Evolutionary conservation across 2,797 vertebrate genomes (phyloP).

Genomic region (Gephyroberyx darwinii): DNA sequence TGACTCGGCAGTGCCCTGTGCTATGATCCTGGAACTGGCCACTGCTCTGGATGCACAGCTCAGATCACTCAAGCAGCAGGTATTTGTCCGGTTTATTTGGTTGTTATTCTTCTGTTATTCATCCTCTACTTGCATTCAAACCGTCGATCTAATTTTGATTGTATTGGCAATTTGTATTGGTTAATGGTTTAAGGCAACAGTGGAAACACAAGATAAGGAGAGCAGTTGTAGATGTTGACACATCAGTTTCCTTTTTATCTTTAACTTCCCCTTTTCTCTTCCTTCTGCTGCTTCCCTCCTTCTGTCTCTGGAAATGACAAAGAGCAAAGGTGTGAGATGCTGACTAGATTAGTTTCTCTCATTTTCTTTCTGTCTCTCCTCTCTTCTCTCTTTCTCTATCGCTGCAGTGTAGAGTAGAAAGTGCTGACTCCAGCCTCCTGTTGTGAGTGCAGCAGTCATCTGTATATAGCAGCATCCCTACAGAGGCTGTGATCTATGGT

Average conservation of each 20-base stretch:
- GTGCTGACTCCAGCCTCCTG: conserved; percentile 59
- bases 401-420: conserved; percentile 55
- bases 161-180: background rate
- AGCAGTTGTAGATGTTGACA: background rate
- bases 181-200: background rate
- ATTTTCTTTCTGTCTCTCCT: conserved; percentile 6
- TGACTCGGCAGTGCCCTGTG: conserved; percentile 92
- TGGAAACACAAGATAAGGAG: background rate
- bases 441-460: conserved; percentile 55
- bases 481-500: conserved; percentile 53
- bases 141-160: background rate
- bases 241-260: background rate
- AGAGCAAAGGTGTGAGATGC: conserved; percentile 40
- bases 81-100: conserved; percentile 38
- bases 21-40: conserved; percentile 89
- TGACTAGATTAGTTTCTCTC: conserved; percentile 16
- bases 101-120: background rate
- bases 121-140: background rate
- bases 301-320: background rate
- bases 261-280: too few relatives aligned
- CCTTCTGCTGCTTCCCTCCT: background rate
- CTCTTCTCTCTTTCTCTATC: conserved; percentile 17
- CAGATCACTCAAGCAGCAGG: conserved; percentile 81
- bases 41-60: conserved; percentile 84
- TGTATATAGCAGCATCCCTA: conserved; percentile 46